Conservation (phyloP, 2,797 vertebrate species). For the Lacerta agilis region DNA sequence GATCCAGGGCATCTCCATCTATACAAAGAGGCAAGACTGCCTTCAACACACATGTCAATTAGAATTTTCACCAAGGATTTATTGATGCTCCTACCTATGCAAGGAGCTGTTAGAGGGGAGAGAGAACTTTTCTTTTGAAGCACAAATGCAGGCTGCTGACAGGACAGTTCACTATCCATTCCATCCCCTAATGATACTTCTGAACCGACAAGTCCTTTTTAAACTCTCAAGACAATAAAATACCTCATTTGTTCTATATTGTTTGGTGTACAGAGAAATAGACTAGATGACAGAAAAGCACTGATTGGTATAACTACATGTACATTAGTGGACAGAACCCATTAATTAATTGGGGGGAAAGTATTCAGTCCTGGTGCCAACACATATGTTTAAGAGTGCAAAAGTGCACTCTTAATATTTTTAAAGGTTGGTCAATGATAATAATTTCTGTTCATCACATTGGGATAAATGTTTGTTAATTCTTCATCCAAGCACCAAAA, state of each 20-base stretch:
- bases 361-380: slow-evolving; percentile 21
- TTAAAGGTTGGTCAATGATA: slow-evolving; percentile 13
- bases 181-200: slow-evolving; percentile 37
- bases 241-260: slow-evolving; percentile 44
- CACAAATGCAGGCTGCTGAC: slow-evolving; percentile 63
- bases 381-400: background rate
- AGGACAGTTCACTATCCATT: slow-evolving; percentile 5
- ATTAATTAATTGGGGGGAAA: background rate
- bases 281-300: slow-evolving; percentile 36
- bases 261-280: slow-evolving; percentile 33
- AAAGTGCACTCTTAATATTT: slow-evolving; percentile 26
- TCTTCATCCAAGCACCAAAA: slow-evolving; percentile 7
- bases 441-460: slow-evolving; percentile 12
- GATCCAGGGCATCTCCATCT: background rate
- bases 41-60: background rate
- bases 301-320: slow-evolving; percentile 21
- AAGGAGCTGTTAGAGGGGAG: background rate
- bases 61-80: background rate
- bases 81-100: background rate
- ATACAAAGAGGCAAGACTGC: background rate
- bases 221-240: slow-evolving; percentile 46
- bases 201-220: slow-evolving; percentile 39
- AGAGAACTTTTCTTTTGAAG: slow-evolving; percentile 49
- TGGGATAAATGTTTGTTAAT: slow-evolving; percentile 20
- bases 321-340: background rate